A percentile compares a stretch with the other conserved stretches of the same genome.
These are phyloP conservation scores for Bryconaethiops microstoma DNA, from an alignment of 2,797 vertebrate species.

Conservation along the genomic window DNA sequence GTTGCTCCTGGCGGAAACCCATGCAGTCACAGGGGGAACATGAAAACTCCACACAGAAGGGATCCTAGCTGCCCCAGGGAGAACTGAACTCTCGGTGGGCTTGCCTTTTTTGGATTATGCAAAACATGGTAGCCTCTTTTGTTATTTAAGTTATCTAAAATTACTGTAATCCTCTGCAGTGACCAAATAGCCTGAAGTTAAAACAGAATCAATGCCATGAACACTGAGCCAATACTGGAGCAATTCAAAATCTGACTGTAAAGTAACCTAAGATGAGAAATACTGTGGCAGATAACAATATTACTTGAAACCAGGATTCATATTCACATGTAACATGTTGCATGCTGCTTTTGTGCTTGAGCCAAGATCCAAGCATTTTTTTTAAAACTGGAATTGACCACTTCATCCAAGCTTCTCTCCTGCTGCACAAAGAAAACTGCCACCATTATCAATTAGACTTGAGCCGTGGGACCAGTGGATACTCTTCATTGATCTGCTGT, in stretches of 20 bases:
- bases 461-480: slow-evolving; percentile 42
- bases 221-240: background rate
- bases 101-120: background rate
- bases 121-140: slow-evolving; percentile 11
- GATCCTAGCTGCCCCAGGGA: too few species aligned
- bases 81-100: too few species aligned
- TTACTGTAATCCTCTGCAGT: slow-evolving; percentile 23
- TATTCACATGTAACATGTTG: slow-evolving; percentile 20
- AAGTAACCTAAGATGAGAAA: background rate
- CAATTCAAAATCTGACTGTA: background rate
- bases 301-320: background rate
- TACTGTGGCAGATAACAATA: background rate
- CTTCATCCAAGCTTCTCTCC: slow-evolving; percentile 46
- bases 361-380: slow-evolving; percentile 30
- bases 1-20: too few species aligned
- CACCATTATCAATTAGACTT: slow-evolving; percentile 55
- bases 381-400: slow-evolving; percentile 58
- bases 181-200: slow-evolving; percentile 15
- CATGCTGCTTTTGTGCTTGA: slow-evolving; percentile 15
- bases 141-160: slow-evolving; percentile 37
- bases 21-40: too few species aligned
- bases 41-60: too few species aligned
- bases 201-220: slow-evolving; percentile 23
- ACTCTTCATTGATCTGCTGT: slow-evolving; percentile 49
- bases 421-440: slow-evolving; percentile 49